phyloP scores from a whole-genome alignment of 2,888 invertebrate genomes.

The Phoronis australis region DNA sequence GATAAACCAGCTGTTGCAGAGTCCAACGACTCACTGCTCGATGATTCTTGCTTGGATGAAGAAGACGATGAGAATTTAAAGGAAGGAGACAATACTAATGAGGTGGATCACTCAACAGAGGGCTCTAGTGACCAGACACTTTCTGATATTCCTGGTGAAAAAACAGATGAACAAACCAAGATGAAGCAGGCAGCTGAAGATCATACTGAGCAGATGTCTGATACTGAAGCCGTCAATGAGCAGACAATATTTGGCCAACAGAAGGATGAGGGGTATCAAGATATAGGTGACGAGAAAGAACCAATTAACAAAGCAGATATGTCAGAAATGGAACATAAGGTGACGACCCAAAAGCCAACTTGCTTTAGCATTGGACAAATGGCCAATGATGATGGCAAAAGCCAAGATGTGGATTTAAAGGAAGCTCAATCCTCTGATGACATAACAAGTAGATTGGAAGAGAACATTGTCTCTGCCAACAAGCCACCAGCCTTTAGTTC shows the following conservation, averaged over 20 bases:
- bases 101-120: neutral
- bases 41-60: neutral
- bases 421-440: neutral
- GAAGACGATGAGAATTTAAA: neutral
- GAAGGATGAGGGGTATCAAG: neutral
- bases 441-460: no score
- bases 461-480: no score
- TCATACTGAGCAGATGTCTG: neutral
- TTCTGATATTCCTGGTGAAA: no score
- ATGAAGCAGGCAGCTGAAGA: neutral
- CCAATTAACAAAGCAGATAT: neutral
- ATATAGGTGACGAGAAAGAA: neutral
- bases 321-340: neutral
- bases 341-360: neutral
- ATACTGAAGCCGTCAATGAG: slow-evolving; percentile 1
- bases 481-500: no score
- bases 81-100: neutral
- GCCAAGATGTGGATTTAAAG: neutral
- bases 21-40: neutral
- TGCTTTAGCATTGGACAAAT: neutral
- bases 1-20: neutral
- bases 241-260: neutral
- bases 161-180: no score
- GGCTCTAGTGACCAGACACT: no score
- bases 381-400: neutral